Percentiles rank a stretch among this genome's conserved stretches.
These are phyloP conservation scores for Brotogeris chrysoptera DNA, from an alignment of 2,797 vertebrate genomes.

Conservation along the genomic window DNA sequence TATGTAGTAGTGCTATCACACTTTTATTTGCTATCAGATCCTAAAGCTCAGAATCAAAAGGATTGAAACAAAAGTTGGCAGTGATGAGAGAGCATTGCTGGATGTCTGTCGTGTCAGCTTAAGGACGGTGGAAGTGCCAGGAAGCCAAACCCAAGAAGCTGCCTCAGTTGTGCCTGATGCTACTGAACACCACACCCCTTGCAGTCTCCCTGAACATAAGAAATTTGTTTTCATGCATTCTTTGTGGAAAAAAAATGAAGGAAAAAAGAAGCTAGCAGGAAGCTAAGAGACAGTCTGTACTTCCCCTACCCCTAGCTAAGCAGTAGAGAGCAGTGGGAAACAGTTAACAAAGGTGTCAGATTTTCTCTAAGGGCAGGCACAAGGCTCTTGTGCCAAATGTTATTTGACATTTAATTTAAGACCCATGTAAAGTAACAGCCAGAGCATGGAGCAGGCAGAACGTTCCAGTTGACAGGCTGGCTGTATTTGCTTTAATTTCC, in stretches of 20 bases:
- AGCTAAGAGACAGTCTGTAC: background rate
- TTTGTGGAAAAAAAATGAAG: background rate
- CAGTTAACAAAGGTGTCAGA: slow-evolving; percentile 49
- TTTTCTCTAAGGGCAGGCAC: slow-evolving; percentile 64
- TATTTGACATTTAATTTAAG: slow-evolving; percentile 70
- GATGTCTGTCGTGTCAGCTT: background rate
- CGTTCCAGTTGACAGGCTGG: slow-evolving; percentile 30
- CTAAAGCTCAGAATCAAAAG: background rate
- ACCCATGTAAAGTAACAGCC: slow-evolving; percentile 41
- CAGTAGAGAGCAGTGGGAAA: slow-evolving; percentile 40
- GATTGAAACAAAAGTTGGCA: background rate
- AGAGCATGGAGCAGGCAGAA: slow-evolving; percentile 23
- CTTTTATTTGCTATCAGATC: background rate
- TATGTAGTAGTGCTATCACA: rapidly evolving
- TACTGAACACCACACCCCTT: background rate
- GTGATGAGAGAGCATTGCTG: background rate
- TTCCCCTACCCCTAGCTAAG: background rate
- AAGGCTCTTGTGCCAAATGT: slow-evolving; percentile 48
- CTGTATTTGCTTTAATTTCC: slow-evolving; percentile 63
- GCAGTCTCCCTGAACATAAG: background rate
- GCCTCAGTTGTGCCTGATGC: background rate
- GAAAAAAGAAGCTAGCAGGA: rapidly evolving
- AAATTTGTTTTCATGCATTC: background rate
- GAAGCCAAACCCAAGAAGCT: background rate
- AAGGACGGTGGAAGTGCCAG: background rate